Conservation (phyloP, 2,888 invertebrate genomes). For the Nemapogon koenigi region DNA sequence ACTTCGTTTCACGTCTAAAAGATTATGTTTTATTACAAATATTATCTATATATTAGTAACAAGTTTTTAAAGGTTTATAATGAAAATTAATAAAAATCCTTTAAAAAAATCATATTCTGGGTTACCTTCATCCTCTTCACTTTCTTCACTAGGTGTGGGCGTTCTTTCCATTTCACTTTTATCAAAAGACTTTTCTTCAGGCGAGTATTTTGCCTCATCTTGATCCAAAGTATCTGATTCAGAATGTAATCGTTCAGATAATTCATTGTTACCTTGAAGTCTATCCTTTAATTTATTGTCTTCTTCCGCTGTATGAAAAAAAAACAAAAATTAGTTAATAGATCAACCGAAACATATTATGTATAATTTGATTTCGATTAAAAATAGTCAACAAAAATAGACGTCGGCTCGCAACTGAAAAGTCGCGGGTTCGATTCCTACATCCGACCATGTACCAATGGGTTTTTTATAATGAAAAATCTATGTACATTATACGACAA, state of each 20-base stretch:
- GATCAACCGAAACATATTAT: too few relatives aligned
- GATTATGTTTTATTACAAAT: too few relatives aligned
- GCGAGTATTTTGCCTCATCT: constrained; percentile 79
- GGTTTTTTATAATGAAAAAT: too few relatives aligned
- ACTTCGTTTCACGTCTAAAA: constrained; percentile 67
- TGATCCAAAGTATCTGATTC: constrained; percentile 46
- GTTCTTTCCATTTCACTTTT: constrained; percentile 67
- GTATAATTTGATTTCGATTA: too few relatives aligned
- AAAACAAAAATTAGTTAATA: too few relatives aligned
- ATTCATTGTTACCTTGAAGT: constrained; percentile 40
- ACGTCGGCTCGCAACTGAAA: too few relatives aligned
- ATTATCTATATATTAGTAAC: not conserved
- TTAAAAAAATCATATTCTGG: not conserved
- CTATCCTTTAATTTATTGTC: constrained; percentile 57
- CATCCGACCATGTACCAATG: too few relatives aligned
- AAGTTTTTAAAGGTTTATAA: not conserved
- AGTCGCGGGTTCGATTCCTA: too few relatives aligned
- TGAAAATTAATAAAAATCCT: not conserved
- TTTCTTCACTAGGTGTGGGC: constrained; percentile 54
- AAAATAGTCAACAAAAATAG: too few relatives aligned
- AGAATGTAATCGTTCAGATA: constrained; percentile 34
- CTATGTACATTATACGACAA: too few relatives aligned
- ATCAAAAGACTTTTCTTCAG: constrained; percentile 78
- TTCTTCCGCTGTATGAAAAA: constrained; percentile 60
- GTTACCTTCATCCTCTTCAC: constrained; percentile 59